These are phyloP conservation scores for Thera obeliscata DNA, from an alignment of 2,888 invertebrate genomes.

Conservation along the genomic window DNA sequence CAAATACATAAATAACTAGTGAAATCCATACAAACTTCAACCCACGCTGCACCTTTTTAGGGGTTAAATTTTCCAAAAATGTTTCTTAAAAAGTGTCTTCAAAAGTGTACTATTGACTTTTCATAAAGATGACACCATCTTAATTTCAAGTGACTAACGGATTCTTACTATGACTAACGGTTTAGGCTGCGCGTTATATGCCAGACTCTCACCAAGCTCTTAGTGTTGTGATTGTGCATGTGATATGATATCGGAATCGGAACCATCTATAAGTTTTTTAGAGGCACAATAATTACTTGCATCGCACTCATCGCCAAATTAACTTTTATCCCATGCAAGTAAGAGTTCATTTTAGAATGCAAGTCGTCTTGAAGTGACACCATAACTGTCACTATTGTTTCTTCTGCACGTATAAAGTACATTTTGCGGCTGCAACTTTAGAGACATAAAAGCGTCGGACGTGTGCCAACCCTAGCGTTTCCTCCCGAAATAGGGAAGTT, in stretches of 20 bases:
- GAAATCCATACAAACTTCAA: too few species aligned
- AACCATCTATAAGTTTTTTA: not conserved
- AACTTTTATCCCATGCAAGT: not conserved
- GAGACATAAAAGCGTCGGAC: slow-evolving; percentile 23
- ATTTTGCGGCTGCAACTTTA: slow-evolving; percentile 14
- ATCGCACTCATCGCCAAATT: not conserved
- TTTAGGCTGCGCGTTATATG: too few species aligned
- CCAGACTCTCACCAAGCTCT: too few species aligned
- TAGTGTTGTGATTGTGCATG: too few species aligned
- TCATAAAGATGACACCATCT: too few species aligned
- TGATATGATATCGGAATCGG: not conserved
- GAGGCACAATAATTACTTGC: not conserved
- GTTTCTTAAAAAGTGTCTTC: too few species aligned
- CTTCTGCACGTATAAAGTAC: slow-evolving; percentile 15
- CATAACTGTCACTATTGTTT: slow-evolving; percentile 6
- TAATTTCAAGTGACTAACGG: too few species aligned
- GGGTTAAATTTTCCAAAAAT: too few species aligned
- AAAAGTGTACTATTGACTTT: too few species aligned
- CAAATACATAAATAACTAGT: too few species aligned
- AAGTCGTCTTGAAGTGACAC: slow-evolving; percentile 1
- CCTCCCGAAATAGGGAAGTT: slow-evolving; percentile 73
- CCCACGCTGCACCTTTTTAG: too few species aligned
- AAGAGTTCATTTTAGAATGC: slow-evolving; percentile 1
- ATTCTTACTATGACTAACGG: too few species aligned
- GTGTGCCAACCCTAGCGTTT: slow-evolving; percentile 62